Base-by-base conservation (phyloP, 2,888 invertebrate species). In the Drosophila mulleri region DNA sequence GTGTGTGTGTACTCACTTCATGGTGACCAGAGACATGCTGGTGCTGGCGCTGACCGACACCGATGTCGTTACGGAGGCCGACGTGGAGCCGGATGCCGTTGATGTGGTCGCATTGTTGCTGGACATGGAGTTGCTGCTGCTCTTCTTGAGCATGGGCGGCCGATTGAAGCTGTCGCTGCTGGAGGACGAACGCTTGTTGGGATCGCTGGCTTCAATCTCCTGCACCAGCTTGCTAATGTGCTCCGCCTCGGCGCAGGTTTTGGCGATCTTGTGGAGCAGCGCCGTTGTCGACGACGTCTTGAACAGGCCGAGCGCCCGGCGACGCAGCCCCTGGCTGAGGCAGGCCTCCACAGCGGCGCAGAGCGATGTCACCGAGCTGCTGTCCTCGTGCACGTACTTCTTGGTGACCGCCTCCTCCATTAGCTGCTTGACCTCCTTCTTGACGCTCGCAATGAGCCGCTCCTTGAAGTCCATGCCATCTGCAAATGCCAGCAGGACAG, bases 371-470 rank as follows among this genome's bases (percentile, higher is more conserved):
- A 98, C 97, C 54, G 96, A 96, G 67, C 97, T 97, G 90, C 98
- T 98, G 88, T 98, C 98, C 93, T 98, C 98, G 91, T 98, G 97
- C 9, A 98, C 96, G 92, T 97, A 98, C 93, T 98, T 98, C 78
- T 96, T 95, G 16, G 98, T 98, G 16, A 98, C 98, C 20, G 98
- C 97, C 92, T 98, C 98, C 94, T 98, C 98, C 98, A 98, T 98
- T 64, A 98, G 95, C 93, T 98, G 97, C 92, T 98, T 98, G 63
- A 98, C 98, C 94, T 98, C 97, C 92, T 97, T 97, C 93, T 97
- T 97, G 59, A 97, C 97, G 76, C 95, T 95, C 50, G 95, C 95
- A 75, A 97, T 96, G 80, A 97, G 94, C 86, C 95, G 95, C 91
- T 96, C 96, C 92, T 96, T 96, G 93, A 95, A 95, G 88, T 96